A percentile compares a stretch with the other conserved stretches of the same genome.
phyloP scores from a whole-genome alignment of 30 jellyfish, hydroid and myxozoan genomes.

The Cassiopea andromeda region DNA sequence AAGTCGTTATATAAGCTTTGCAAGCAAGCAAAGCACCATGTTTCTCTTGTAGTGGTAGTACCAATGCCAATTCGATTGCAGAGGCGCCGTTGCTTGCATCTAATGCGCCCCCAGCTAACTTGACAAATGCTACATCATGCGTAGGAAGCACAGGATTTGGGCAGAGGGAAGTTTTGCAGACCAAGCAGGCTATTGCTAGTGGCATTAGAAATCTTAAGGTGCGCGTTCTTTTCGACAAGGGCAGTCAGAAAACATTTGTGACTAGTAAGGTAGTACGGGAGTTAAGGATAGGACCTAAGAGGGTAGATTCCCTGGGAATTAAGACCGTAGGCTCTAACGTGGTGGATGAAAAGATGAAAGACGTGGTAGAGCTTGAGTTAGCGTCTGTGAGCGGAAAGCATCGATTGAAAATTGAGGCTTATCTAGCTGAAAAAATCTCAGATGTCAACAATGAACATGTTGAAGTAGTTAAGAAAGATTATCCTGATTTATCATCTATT shows the following conservation, averaged over 20 bases:
- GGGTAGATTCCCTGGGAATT: slow-evolving; percentile 31
- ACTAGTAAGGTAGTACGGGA: slow-evolving; percentile 6
- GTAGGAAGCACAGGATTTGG: slow-evolving; percentile 36
- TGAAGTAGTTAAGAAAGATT: slow-evolving; percentile 15
- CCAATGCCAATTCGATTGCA: background rate
- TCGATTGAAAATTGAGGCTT: slow-evolving; percentile 15
- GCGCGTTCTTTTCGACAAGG: slow-evolving; percentile 47
- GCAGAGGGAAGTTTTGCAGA: slow-evolving; percentile 62
- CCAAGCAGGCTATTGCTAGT: slow-evolving; percentile 26
- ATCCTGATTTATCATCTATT: slow-evolving; percentile 9
- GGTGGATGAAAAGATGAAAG: slow-evolving; percentile 47
- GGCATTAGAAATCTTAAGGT: slow-evolving; percentile 33
- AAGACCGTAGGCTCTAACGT: slow-evolving; percentile 29
- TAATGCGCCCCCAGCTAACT: slow-evolving; percentile 6
- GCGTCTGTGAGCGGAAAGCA: slow-evolving; percentile 4
- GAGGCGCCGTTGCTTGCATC: background rate
- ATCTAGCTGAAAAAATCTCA: slow-evolving; percentile 32
- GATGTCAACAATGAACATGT: slow-evolving; percentile 14
- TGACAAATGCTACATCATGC: slow-evolving; percentile 37
- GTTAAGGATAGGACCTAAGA: slow-evolving; percentile 17
- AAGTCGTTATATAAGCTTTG: slow-evolving; percentile 16
- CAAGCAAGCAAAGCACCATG: slow-evolving; percentile 56
- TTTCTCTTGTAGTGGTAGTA: slow-evolving; percentile 32
- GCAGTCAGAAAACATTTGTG: slow-evolving; percentile 38
- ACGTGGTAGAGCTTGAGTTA: slow-evolving; percentile 31